A percentile compares a stretch with the other conserved stretches of the same genome.
phyloP scores from a whole-genome alignment of 2,797 vertebrate species.

The Pipistrellus pipistrellus region DNA sequence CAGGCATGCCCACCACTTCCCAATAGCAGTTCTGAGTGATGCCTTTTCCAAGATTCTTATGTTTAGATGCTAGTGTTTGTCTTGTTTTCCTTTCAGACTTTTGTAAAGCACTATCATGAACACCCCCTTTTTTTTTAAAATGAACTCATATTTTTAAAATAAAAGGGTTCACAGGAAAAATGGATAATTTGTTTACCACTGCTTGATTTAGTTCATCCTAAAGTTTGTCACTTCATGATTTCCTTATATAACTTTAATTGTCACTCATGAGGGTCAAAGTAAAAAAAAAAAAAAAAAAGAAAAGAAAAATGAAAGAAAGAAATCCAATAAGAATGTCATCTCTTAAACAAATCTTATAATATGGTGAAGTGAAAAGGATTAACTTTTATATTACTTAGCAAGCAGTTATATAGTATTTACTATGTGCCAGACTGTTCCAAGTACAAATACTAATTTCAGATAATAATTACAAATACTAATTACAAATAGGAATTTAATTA shows the following conservation, averaged over 20 bases:
- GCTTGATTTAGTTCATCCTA: background rate
- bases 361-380: background rate
- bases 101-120: background rate
- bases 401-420: constrained; percentile 14
- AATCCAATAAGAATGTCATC: constrained; percentile 23
- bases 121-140: background rate
- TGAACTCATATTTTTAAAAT: background rate
- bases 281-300: background rate
- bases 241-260: background rate
- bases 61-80: constrained; percentile 21
- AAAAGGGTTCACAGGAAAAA: background rate
- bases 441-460: constrained; percentile 47
- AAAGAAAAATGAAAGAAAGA: background rate
- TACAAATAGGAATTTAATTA: constrained; percentile 5
- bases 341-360: constrained; percentile 40
- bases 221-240: background rate
- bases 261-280: background rate
- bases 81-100: background rate
- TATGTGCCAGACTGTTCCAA: background rate
- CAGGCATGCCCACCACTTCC: background rate
- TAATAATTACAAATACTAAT: constrained; percentile 54
- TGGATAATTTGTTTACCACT: background rate
- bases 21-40: background rate
- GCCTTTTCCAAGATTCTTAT: background rate
- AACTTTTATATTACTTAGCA: constrained; percentile 24